Evolutionary conservation across 2,888 invertebrate species (phyloP), one percentile per base, ranked within the genome.

Genomic region (Volucella bombylans): DNA sequence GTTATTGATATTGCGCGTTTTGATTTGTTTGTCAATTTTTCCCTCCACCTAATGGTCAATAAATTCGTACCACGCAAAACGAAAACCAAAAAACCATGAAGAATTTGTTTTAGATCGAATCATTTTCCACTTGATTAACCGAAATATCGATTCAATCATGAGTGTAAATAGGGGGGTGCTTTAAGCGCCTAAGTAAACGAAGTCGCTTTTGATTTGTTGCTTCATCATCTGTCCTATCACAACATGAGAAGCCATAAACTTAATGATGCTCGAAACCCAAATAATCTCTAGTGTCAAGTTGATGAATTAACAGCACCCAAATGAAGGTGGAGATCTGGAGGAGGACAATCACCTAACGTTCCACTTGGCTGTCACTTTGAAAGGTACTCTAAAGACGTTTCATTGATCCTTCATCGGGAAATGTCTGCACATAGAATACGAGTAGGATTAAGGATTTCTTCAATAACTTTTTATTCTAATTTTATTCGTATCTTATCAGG

Each of bases 301-400:
- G 64, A 73, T 57, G 61, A 65, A 73, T 65, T 73, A 73, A 65
- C 49, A 54, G n/a, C 55, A 41, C 41, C 2, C 12, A 45, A 38
- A 9, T 41, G 49, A 38, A 31, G 41, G 18, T 18, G 12, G 14
- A 23, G 18, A 59, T 18, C 15, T 59, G 41, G 43, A 18, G 41
- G 18, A 61, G 59, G 64, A 67, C 57, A 73, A 67, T 61, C 52
- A 67, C 49, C 61, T 50, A 61, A 73, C 68, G 62, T 62, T 62
- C 61, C 31, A 54, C 61, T 73, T 80, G 59, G 15, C 54, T 72
- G 59, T 67, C 79, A 72, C 50, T 55, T 57, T 62, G 47, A 23
- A 12, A 9, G 10, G 39, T 39, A 2, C 18, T 18, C 49, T 4
- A 9, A 31, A 69, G 57, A 49, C 8, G n/a, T 59, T 31, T 45